Evolutionary conservation across 2,888 invertebrate genomes (phyloP), one percentile per base, ranked within the genome.

Genomic region (Blastobasis lacticolella): DNA sequence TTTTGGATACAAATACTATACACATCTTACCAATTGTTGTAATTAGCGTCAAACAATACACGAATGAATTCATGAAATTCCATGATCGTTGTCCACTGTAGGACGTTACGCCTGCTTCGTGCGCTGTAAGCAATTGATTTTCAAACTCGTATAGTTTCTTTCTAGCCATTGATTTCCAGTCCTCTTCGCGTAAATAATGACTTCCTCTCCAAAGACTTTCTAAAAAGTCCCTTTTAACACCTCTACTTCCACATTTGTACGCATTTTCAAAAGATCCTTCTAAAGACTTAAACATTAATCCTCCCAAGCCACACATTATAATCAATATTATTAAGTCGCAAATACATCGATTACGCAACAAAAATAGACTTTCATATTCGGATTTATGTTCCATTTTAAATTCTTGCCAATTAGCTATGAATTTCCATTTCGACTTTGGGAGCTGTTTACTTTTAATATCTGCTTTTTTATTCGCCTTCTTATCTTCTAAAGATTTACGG

Each of bases 81-180:
- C 96, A 97, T 23, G 94, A 93, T 70, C 92, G 92, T 71, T 94
- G 93, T 3, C 95, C 96, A 57, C 95, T 95, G 72, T 95, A 95
- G 0, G 94, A 92, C 37, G 93, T 94, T 55, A 96, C 91, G 0
- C 96, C 96, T 36, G 95, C 93, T 71, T 95, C 95, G 67, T 94
- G 94, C 0, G 96, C 95, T 0, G 90, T 90, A 65, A 95, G 94
- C 40, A 97, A 81, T 70, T 96, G 95, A 57, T 94, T 93, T 75
- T 97, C 97, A 71, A 97, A 97, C 58, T 92, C 93, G 71, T 93
- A 91, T 50, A 97, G 77, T 71, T 94, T 93, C 61, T 91, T 91
- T 52, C 96, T 89, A 0, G 96, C 96, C 85, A 94, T 89, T 8
- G 94, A 93, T 69, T 96, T 96, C 96, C 96, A 96, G 69, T 96